Evolutionary conservation across 2,888 invertebrate genomes (phyloP).

Genomic region (Cheiracanthium punctorium): DNA sequence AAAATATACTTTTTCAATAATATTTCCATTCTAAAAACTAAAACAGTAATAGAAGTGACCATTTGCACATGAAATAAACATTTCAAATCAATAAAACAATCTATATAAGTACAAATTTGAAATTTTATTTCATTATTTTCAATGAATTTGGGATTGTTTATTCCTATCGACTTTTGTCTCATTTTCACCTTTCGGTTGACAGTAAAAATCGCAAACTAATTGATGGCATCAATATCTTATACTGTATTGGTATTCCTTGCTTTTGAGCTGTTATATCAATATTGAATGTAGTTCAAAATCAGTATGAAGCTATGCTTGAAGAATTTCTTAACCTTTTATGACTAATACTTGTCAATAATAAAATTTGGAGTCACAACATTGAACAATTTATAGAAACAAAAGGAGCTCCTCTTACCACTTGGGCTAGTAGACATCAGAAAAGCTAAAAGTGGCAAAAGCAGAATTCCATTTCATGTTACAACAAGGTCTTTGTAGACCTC

Average conservation of each 20-base stretch:
- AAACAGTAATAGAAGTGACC: too few species aligned
- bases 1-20: too few species aligned
- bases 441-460: conserved; percentile 20
- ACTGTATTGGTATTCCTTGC: not conserved
- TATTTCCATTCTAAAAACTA: too few species aligned
- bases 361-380: conserved; percentile 22
- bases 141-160: too few species aligned
- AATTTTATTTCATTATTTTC: too few species aligned
- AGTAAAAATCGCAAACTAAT: not conserved
- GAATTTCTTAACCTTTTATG: conserved; percentile 21
- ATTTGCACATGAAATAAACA: too few species aligned
- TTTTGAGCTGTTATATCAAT: not conserved
- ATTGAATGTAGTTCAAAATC: conserved; percentile 19
- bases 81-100: too few species aligned
- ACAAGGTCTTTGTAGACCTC: conserved; percentile 26
- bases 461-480: conserved; percentile 35
- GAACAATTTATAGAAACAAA: conserved; percentile 73
- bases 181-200: not conserved
- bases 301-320: conserved; percentile 21
- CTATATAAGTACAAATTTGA: too few species aligned
- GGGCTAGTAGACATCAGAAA: conserved; percentile 50
- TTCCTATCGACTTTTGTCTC: too few species aligned
- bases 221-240: not conserved
- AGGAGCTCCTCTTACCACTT: conserved; percentile 73
- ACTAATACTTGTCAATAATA: conserved; percentile 20